These are phyloP conservation scores for Callyntrura guangdongensis DNA, from an alignment of 2,888 invertebrate species.

Conservation along the genomic window DNA sequence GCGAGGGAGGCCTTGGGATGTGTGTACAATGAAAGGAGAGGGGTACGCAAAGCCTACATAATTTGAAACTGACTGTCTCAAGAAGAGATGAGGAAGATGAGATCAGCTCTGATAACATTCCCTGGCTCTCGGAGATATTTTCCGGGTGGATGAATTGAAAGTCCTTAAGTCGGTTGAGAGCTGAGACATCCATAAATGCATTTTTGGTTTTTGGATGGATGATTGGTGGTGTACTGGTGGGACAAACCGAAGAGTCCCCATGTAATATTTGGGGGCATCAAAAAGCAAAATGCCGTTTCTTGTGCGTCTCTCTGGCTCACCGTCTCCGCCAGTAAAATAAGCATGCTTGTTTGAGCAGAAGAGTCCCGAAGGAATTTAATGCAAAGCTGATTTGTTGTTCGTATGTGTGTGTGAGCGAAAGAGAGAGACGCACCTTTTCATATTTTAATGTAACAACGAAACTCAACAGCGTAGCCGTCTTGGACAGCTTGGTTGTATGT, in stretches of 20 bases:
- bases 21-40: slow-evolving; percentile 12
- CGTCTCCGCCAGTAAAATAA: slow-evolving; percentile 19
- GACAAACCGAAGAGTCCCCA: slow-evolving; percentile 29
- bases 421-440: slow-evolving; percentile 66
- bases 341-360: slow-evolving; percentile 49
- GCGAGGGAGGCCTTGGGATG: slow-evolving; percentile 67
- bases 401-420: not conserved
- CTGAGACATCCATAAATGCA: slow-evolving; percentile 34
- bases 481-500: slow-evolving; percentile 59
- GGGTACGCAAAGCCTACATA: slow-evolving; percentile 63
- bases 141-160: slow-evolving; percentile 76
- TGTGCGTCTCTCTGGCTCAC: not conserved
- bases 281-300: slow-evolving; percentile 40
- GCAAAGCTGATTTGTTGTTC: slow-evolving; percentile 74
- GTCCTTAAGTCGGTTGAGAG: slow-evolving; percentile 73
- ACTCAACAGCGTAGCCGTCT: not conserved
- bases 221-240: slow-evolving; percentile 13
- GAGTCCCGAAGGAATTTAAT: slow-evolving; percentile 70
- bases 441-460: slow-evolving; percentile 40
- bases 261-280: slow-evolving; percentile 31
- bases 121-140: slow-evolving; percentile 71
- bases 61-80: slow-evolving; percentile 68
- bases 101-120: slow-evolving; percentile 74
- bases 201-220: slow-evolving; percentile 14
- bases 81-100: slow-evolving; percentile 70